A percentile compares a stretch with the other conserved stretches of the same genome.
Conservation (phyloP, 2,797 vertebrate species). For the Eremophila alpestris region DNA sequence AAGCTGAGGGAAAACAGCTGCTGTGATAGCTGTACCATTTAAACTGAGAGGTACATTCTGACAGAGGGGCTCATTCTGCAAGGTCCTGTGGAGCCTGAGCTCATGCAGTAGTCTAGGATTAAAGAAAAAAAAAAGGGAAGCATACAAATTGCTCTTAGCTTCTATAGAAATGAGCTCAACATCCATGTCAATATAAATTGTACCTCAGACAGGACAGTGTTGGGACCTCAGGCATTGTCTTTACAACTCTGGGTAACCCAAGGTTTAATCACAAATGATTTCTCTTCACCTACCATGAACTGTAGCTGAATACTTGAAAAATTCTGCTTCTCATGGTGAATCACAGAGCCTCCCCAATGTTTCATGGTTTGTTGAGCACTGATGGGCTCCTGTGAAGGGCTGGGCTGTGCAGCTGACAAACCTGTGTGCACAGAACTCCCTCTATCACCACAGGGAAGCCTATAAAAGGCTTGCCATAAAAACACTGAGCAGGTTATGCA, state of each 20-base stretch:
- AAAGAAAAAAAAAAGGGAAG: neutral
- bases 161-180: neutral
- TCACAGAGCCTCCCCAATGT: neutral
- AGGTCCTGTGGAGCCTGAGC: neutral
- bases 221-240: neutral
- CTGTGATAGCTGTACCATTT: neutral
- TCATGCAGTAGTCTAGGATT: neutral
- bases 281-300: neutral
- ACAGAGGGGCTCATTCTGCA: neutral
- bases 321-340: neutral
- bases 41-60: neutral
- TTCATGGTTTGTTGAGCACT: neutral
- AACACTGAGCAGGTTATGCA: neutral
- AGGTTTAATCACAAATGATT: neutral
- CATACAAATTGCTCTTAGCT: neutral
- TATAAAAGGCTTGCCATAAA: neutral
- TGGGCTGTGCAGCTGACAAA: neutral
- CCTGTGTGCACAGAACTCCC: neutral
- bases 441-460: neutral
- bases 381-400: neutral
- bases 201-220: neutral
- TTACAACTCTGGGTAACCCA: neutral
- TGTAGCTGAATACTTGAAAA: neutral
- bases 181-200: neutral
- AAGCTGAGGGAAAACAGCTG: neutral